phyloP scores from a whole-genome alignment of 2,113 vertebrate species.

The Nothoprocta perdicaria region DNA sequence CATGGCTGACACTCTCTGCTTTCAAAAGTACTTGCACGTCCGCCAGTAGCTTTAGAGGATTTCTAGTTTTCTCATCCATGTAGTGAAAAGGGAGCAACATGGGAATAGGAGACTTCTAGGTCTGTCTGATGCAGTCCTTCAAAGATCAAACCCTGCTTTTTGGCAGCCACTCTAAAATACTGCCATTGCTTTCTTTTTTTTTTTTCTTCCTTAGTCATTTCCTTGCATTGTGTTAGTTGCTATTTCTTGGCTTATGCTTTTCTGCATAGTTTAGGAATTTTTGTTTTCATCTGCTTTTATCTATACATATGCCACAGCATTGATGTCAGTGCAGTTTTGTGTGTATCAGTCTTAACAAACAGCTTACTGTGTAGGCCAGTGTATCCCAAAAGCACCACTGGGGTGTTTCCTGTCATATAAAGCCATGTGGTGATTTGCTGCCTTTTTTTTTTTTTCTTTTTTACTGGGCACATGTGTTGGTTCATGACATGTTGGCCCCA shows the following conservation, averaged over 20 bases:
- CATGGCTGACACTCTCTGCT: background rate
- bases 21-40: background rate
- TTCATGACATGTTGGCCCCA: background rate
- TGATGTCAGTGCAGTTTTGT: background rate
- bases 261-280: background rate
- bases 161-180: background rate
- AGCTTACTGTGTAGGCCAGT: background rate
- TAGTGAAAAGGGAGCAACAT: background rate
- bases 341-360: background rate
- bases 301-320: background rate
- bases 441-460: background rate
- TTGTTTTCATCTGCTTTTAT: background rate
- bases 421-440: background rate
- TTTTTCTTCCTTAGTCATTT: background rate
- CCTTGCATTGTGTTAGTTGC: constrained; percentile 15
- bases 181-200: background rate
- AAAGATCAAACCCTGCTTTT: background rate
- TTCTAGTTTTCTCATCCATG: background rate
- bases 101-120: accelerated
- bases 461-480: accelerated
- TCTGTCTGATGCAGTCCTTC: background rate
- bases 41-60: background rate
- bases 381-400: background rate
- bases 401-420: background rate
- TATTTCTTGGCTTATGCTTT: constrained; percentile 14